A percentile compares a stretch with the other conserved stretches of the same genome.
Evolutionary conservation across 2,113 vertebrate genomes (phyloP).

Genomic region (Bufo bufo): DNA sequence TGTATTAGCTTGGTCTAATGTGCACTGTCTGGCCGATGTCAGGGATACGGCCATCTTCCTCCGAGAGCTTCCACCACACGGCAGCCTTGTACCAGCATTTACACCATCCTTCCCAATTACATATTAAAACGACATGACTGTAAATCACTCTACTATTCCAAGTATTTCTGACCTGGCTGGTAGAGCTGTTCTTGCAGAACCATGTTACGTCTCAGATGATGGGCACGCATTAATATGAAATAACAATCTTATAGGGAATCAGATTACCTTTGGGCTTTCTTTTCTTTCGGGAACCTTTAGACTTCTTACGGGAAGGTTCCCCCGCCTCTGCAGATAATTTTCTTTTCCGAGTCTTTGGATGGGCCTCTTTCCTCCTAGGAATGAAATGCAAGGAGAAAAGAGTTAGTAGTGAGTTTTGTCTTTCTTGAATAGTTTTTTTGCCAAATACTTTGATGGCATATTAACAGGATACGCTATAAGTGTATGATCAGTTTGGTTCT

Average conservation of each 20-base stretch:
- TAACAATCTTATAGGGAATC: background rate
- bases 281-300: conserved; percentile 35
- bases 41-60: no score
- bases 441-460: background rate
- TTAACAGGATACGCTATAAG: background rate
- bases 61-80: no score
- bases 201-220: background rate
- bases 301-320: conserved; percentile 34
- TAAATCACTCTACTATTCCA: no score
- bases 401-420: background rate
- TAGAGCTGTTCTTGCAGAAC: background rate
- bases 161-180: no score
- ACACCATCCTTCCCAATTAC: no score
- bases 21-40: no score
- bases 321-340: background rate
- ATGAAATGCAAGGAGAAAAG: background rate
- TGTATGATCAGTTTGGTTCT: background rate
- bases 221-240: background rate
- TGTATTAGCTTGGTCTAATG: no score
- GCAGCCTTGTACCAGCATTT: no score
- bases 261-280: conserved; percentile 19
- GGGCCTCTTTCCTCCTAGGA: conserved; percentile 35
- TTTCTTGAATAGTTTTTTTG: background rate
- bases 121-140: no score
- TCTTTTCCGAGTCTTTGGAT: conserved; percentile 18